A percentile compares a stretch with the other conserved stretches of the same genome.
Evolutionary conservation across 2,888 invertebrate genomes (phyloP).

Genomic region (Drosophila vallismaia): DNA sequence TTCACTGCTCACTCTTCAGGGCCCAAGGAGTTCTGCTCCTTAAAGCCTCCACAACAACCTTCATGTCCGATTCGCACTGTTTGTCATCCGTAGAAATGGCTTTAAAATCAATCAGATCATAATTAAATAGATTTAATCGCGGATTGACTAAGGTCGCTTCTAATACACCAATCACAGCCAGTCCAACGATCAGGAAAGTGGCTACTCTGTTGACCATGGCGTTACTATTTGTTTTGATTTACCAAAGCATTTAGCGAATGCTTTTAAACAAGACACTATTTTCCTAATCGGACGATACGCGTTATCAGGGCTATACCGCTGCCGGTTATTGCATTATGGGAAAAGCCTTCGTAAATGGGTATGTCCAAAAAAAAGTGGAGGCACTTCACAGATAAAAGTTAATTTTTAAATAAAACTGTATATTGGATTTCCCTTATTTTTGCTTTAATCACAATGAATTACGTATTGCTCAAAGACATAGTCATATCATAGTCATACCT

Average conservation of each 20-base stretch:
- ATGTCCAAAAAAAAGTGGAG: conserved; percentile 13
- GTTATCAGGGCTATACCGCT: conserved; percentile 19
- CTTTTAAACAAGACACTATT: conserved; percentile 11
- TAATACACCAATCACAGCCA: not conserved
- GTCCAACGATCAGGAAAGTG: conserved; percentile 5
- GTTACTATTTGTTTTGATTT: conserved; percentile 1
- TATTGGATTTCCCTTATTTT: conserved; percentile 1
- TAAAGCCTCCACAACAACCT: conserved; percentile 26
- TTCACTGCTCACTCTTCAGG: conserved; percentile 32
- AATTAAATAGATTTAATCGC: not conserved
- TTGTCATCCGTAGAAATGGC: conserved; percentile 28
- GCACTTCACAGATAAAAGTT: conserved; percentile 13
- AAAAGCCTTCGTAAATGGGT: conserved; percentile 19
- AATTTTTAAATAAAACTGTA: not conserved
- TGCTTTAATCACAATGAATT: not conserved
- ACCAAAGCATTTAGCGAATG: not conserved
- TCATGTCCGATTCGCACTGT: conserved; percentile 47
- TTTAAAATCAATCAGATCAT: not conserved
- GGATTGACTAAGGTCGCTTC: not conserved
- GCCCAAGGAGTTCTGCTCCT: conserved; percentile 39
- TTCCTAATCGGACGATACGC: conserved; percentile 21
- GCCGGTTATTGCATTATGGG: not conserved
- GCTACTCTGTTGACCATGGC: conserved; percentile 21
- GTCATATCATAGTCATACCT: too few species aligned
- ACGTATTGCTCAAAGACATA: too few species aligned